Base-by-base conservation (phyloP, 2,113 vertebrate genomes). In the Thermophis baileyi region DNA sequence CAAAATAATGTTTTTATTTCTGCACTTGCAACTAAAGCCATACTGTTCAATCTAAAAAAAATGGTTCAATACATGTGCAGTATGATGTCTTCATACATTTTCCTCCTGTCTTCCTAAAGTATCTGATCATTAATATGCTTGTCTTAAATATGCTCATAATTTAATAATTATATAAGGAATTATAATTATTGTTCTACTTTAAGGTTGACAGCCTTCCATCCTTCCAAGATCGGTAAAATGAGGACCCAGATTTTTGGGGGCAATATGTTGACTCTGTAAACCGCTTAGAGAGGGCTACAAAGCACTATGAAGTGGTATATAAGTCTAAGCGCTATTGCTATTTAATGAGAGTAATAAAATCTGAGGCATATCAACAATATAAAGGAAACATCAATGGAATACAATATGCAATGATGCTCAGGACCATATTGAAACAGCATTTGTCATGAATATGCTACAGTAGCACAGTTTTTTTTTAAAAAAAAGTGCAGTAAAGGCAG, bases 91-190 rank as follows among this genome's bases (percentile, higher is more conserved):
- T 91, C 49, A 85, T 95, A 54, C 53, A 54, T 54, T 54, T 54
- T 54, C 53, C 18, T 22, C 18, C 93, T 93, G 51, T 94, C 95
- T 96, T 93, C 90, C 85, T 91, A 87, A 14, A 91, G 91, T 89
- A 50, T 49, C 69, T 40, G 55, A 93, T 95, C 94, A 54, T 7
- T 90, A 89, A 92, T 85, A 95, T 90, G 92, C 63, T 95, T 95
- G 51, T 94, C 88, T 93, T 94, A 47, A 69, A 91, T 93, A 85
- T 89, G 88, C 88, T 94, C 87, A 90, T 95, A 90, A 85, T 96
- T 95, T 95, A 96, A 93, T 96, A 94, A 81, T 94, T 89, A 91
- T 50, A 85, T 88, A 93, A 92, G 94, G 94, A 93, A 91, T 87
- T 93, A 88, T 95, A 93, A 94, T 89, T 95, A 93, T 57, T 92